Evolutionary conservation across 2,888 invertebrate genomes (phyloP).

Genomic region (Cerastoderma edule): DNA sequence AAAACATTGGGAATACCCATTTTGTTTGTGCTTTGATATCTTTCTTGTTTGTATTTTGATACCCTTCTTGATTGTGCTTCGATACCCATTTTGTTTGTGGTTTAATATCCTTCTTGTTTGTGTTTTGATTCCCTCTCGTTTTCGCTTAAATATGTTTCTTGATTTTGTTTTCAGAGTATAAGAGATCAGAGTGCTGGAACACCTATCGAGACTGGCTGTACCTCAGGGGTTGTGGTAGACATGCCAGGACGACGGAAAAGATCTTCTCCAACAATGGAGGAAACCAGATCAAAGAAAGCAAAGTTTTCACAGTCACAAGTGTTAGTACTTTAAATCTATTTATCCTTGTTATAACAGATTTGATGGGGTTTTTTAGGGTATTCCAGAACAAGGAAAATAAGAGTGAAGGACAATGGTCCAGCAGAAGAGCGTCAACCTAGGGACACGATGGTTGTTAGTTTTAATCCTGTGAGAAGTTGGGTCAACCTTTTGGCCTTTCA

Average conservation of each 20-base stretch:
- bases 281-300: slow-evolving; percentile 67
- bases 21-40: background rate
- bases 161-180: slow-evolving; percentile 44
- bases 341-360: background rate
- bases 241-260: slow-evolving; percentile 74
- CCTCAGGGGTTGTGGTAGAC: slow-evolving; percentile 32
- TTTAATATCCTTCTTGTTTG: background rate
- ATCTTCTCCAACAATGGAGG: slow-evolving; percentile 73
- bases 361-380: too few relatives aligned
- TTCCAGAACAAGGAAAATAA: too few relatives aligned
- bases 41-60: background rate
- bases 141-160: background rate
- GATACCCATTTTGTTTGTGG: background rate
- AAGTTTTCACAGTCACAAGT: slow-evolving; percentile 59
- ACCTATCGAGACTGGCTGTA: slow-evolving; percentile 13
- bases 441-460: too few relatives aligned
- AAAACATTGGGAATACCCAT: too few relatives aligned
- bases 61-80: too few relatives aligned
- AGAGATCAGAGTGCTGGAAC: slow-evolving; percentile 34
- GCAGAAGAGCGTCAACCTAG: too few relatives aligned
- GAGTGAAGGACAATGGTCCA: too few relatives aligned
- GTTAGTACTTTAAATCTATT: background rate
- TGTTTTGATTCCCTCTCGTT: too few relatives aligned
- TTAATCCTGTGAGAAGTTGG: too few relatives aligned
- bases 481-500: too few relatives aligned